Conservation (phyloP, 2,888 invertebrate species). For the Allygus modestus region DNA sequence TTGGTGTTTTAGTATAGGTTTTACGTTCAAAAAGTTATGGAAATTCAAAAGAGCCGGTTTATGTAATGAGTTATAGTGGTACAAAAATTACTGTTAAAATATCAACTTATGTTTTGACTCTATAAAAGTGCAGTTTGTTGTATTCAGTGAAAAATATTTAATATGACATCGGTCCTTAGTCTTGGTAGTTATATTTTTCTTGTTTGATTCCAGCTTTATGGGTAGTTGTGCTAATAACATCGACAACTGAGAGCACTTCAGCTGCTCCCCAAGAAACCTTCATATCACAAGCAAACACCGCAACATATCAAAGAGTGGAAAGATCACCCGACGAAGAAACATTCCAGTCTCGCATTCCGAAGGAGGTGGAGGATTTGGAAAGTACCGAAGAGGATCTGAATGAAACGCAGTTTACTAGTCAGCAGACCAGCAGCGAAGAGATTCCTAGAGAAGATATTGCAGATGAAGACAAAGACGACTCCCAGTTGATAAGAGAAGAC, state of each 20-base stretch:
- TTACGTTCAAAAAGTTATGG: no score
- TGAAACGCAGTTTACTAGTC: constrained; percentile 8
- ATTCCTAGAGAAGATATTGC: not conserved
- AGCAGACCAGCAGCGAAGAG: constrained; percentile 9
- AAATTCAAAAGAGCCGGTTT: no score
- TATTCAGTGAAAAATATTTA: no score
- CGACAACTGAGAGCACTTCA: not conserved
- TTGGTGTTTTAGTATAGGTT: no score
- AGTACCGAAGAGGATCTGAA: constrained; percentile 16
- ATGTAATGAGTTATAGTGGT: no score
- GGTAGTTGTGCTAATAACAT: not conserved
- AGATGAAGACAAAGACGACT: not conserved
- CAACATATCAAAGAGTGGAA: constrained; percentile 7
- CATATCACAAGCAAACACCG: not conserved
- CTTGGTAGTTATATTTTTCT: not conserved
- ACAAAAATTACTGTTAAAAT: no score
- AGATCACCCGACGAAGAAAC: constrained; percentile 40
- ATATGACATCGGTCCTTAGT: no score
- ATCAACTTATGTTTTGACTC: no score
- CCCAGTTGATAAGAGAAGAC: not conserved
- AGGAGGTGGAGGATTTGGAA: not conserved
- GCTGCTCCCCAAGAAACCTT: not conserved
- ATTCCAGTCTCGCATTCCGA: constrained; percentile 20
- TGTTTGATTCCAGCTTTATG: constrained; percentile 42
- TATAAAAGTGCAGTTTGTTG: no score